Conservation (phyloP, 2,113 vertebrate genomes). For the Potamarius usumacintae region DNA sequence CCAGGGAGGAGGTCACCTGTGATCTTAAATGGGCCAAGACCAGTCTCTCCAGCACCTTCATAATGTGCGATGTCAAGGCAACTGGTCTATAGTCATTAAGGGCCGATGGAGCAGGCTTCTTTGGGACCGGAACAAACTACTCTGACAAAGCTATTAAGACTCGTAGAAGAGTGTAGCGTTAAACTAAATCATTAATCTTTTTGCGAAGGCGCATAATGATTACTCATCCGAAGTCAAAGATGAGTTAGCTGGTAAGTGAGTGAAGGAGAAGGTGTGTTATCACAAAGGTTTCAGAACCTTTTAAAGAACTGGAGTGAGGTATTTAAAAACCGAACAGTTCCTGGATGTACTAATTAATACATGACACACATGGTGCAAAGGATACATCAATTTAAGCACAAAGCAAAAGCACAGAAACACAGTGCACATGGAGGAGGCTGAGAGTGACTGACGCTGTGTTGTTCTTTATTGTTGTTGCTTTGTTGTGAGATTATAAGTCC, state of each 20-base stretch:
- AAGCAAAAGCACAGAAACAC: background rate
- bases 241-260: background rate
- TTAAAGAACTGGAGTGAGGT: background rate
- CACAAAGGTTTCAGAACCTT: background rate
- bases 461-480: background rate
- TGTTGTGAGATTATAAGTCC: background rate
- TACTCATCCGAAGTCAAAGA: slow-evolving; percentile 9
- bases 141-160: slow-evolving; percentile 45
- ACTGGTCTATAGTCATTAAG: too few species aligned
- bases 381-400: background rate
- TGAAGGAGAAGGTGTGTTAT: background rate
- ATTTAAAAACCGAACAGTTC: background rate
- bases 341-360: background rate
- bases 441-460: background rate
- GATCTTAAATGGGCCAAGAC: too few species aligned
- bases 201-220: slow-evolving; percentile 24
- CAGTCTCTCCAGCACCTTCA: too few species aligned
- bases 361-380: background rate
- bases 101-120: too few species aligned
- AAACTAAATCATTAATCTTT: slow-evolving; percentile 60
- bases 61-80: too few species aligned
- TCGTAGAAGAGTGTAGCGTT: slow-evolving; percentile 31
- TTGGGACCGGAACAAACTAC: background rate
- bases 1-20: too few species aligned
- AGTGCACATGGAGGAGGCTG: background rate